Conservation (phyloP, 1,140 invertebrate species). For the Psilanteris sp. region DNA sequence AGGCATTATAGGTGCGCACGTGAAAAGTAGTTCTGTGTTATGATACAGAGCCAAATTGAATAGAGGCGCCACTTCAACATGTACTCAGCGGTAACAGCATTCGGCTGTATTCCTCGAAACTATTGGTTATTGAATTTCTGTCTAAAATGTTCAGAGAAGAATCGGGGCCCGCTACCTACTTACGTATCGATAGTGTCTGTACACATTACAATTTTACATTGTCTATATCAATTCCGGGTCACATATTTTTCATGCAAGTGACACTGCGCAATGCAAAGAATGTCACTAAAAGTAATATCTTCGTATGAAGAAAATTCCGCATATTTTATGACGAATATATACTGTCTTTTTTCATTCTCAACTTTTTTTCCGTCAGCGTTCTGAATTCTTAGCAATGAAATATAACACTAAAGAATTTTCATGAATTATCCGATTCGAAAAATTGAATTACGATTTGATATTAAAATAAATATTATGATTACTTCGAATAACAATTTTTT, state of each 20-base stretch:
- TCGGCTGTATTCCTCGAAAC: slow-evolving; percentile 67
- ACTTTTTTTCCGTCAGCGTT: slow-evolving; percentile 18
- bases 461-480: slow-evolving; percentile 51
- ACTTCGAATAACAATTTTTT: slow-evolving; percentile 5
- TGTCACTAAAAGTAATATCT: slow-evolving; percentile 59
- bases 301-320: slow-evolving; percentile 44
- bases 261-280: slow-evolving; percentile 54
- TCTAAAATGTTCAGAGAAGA: slow-evolving; percentile 60
- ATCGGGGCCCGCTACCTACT: slow-evolving; percentile 46
- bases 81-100: slow-evolving; percentile 61
- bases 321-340: slow-evolving; percentile 52
- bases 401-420: slow-evolving; percentile 40
- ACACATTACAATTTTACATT: slow-evolving; percentile 58
- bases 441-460: slow-evolving; percentile 49
- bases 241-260: slow-evolving; percentile 56
- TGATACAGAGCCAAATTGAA: slow-evolving; percentile 70
- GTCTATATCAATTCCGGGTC: slow-evolving; percentile 57
- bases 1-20: slow-evolving; percentile 30
- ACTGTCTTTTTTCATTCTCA: slow-evolving; percentile 23
- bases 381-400: slow-evolving; percentile 30
- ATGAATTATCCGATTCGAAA: slow-evolving; percentile 17
- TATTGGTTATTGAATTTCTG: slow-evolving; percentile 76
- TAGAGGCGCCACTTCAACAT: slow-evolving; percentile 66
- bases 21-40: slow-evolving; percentile 68
- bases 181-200: slow-evolving; percentile 53